These are phyloP conservation scores for Uria aalge DNA, from an alignment of 2,113 vertebrate species.

Conservation along the genomic window DNA sequence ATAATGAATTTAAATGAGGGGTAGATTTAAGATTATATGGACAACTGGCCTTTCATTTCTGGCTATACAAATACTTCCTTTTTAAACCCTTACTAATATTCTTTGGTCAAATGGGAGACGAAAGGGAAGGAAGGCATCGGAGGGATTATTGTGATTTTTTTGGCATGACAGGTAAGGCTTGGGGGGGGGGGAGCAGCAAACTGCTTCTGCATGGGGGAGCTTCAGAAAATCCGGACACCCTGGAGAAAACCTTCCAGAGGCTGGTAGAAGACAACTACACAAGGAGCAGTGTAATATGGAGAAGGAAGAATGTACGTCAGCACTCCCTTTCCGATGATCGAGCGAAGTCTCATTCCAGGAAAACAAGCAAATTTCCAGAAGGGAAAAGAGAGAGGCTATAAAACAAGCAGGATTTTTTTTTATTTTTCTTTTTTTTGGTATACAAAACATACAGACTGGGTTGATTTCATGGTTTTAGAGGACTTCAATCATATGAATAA, in stretches of 20 bases:
- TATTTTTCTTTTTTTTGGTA: neutral
- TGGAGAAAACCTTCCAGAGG: neutral
- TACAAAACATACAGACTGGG: neutral
- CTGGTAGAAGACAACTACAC: neutral
- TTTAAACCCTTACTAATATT: neutral
- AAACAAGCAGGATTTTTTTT: neutral
- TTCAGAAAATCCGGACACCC: neutral
- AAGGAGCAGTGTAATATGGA: neutral
- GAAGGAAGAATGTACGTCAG: neutral
- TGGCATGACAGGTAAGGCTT: neutral
- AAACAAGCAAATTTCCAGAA: neutral
- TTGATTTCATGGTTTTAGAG: constrained; percentile 29
- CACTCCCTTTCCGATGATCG: neutral
- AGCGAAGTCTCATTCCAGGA: constrained; percentile 4
- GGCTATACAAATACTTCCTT: neutral
- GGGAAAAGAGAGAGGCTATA: neutral
- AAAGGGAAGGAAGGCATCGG: neutral
- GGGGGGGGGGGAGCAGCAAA: neutral
- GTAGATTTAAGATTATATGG: neutral
- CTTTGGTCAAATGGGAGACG: neutral
- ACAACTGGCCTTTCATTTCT: neutral
- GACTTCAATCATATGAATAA: constrained; percentile 18
- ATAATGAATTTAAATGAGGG: neutral
- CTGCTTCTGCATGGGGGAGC: neutral
- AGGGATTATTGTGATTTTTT: neutral